Evolutionary conservation across 1,140 invertebrate species (phyloP).

Genomic region (Ylistrum balloti): DNA sequence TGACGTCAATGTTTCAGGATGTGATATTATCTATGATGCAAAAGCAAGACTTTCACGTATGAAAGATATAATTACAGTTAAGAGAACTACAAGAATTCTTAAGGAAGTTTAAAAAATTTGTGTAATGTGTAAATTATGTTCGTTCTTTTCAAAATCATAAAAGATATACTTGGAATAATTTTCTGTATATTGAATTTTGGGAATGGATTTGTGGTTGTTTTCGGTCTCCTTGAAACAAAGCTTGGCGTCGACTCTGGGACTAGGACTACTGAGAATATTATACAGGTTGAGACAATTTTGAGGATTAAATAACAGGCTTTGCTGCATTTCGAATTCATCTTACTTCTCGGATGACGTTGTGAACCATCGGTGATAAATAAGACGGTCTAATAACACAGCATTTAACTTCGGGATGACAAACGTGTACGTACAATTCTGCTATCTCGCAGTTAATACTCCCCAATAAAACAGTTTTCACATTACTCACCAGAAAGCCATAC

Average conservation of each 20-base stretch:
- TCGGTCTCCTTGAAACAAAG: constrained; percentile 32
- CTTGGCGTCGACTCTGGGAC: not conserved
- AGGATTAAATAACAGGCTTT: constrained; percentile 18
- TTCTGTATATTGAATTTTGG: not conserved
- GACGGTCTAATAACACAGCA: not conserved
- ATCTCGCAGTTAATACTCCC: constrained; percentile 3
- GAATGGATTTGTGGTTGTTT: not conserved
- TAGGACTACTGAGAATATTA: not conserved
- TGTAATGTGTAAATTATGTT: too few species aligned
- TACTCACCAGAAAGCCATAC: constrained; percentile 20
- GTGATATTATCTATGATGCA: too few species aligned
- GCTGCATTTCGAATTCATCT: constrained; percentile 27
- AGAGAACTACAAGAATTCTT: too few species aligned
- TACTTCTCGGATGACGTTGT: constrained; percentile 37
- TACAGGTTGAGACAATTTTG: constrained; percentile 34
- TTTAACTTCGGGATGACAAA: constrained; percentile 17
- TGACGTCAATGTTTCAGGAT: too few species aligned
- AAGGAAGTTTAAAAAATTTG: too few species aligned
- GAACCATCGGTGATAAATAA: constrained; percentile 26
- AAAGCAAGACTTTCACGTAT: too few species aligned
- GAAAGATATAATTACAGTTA: too few species aligned
- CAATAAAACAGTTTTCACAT: constrained; percentile 29
- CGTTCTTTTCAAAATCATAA: not conserved
- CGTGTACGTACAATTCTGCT: constrained; percentile 37
- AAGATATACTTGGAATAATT: not conserved